Percentiles rank a stretch among this genome's conserved stretches.
Conservation (phyloP, 2,888 invertebrate species). For the Podabrus alpinus region DNA sequence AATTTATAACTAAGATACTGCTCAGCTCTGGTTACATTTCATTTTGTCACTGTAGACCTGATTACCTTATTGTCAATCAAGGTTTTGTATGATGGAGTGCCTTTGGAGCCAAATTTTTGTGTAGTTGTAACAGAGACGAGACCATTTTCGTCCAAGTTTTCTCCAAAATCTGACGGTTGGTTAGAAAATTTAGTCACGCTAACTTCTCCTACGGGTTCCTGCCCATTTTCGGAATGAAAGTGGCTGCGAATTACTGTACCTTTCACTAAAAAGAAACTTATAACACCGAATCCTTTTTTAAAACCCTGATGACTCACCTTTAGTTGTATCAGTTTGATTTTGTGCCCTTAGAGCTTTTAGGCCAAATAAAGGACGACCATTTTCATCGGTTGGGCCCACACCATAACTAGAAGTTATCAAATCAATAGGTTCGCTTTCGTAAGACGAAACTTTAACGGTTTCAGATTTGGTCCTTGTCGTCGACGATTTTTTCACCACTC, state of each 20-base stretch:
- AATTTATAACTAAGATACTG: too few species aligned
- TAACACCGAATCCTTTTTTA: background rate
- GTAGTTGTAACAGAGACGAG: constrained; percentile 52
- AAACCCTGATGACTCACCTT: constrained; percentile 60
- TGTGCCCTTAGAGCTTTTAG: constrained; percentile 71
- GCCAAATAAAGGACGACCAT: constrained; percentile 79
- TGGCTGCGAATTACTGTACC: constrained; percentile 71
- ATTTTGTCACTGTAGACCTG: too few species aligned
- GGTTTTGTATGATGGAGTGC: constrained; percentile 46
- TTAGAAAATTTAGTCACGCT: constrained; percentile 73
- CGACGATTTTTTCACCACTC: constrained; percentile 30
- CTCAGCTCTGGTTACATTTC: too few species aligned
- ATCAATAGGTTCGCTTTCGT: constrained; percentile 59
- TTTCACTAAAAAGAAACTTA: constrained; percentile 62
- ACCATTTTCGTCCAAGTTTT: constrained; percentile 39
- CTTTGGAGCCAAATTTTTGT: constrained; percentile 52
- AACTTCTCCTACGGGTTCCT: constrained; percentile 70
- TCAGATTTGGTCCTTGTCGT: constrained; percentile 41
- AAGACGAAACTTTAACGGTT: constrained; percentile 51
- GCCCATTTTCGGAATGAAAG: constrained; percentile 71
- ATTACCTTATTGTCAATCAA: constrained; percentile 39
- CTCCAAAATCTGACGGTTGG: constrained; percentile 62
- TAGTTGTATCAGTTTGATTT: constrained; percentile 64
- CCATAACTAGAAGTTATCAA: constrained; percentile 81
- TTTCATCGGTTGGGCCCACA: constrained; percentile 80